Conservation (phyloP, 2,888 invertebrate species). For the Eumerus sabulonum region DNA sequence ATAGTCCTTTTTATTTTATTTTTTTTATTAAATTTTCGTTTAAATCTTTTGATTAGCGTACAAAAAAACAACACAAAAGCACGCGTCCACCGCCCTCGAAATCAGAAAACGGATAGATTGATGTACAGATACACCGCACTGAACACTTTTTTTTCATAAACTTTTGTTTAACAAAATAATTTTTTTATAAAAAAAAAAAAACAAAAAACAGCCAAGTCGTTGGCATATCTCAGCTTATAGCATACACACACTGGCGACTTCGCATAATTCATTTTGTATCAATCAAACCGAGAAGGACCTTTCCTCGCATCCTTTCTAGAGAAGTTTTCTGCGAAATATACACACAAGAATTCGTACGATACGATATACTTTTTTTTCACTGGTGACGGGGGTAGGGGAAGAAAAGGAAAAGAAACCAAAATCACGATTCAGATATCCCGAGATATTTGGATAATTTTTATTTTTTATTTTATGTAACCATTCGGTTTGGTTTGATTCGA, state of each 20-base stretch:
- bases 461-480: conserved; percentile 59
- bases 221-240: conserved; percentile 35
- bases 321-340: conserved; percentile 37
- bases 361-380: too few species aligned
- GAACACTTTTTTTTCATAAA: neutral
- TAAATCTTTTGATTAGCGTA: too few species aligned
- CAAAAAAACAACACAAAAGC: conserved; percentile 6
- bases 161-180: too few species aligned
- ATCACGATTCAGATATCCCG: conserved; percentile 1
- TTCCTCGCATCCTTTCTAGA: conserved; percentile 38
- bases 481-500: conserved; percentile 14
- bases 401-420: conserved; percentile 5
- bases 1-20: conserved; percentile 49
- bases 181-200: conserved; percentile 2
- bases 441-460: conserved; percentile 19
- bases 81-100: too few species aligned
- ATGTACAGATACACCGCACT: conserved; percentile 22
- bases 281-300: conserved; percentile 54
- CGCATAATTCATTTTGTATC: conserved; percentile 65
- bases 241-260: conserved; percentile 50
- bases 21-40: conserved; percentile 1
- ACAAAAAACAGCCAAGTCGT: neutral
- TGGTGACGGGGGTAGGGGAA: neutral
- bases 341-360: conserved; percentile 12
- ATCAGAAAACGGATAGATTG: too few species aligned